These are phyloP conservation scores for Andrena cerasifolii DNA, from an alignment of 1,140 invertebrate genomes.

Conservation along the genomic window DNA sequence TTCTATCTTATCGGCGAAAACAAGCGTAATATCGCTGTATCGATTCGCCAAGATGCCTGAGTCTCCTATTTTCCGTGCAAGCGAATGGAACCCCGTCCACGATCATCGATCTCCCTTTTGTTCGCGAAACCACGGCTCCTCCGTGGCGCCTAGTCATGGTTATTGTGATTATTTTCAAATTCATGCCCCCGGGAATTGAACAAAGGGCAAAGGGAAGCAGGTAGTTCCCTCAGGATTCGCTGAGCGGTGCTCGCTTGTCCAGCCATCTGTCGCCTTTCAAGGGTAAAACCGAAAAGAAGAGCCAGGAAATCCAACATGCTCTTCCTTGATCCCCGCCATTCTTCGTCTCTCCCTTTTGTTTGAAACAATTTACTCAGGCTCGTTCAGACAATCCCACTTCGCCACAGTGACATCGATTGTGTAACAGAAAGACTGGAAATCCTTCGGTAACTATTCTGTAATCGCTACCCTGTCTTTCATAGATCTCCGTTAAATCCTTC, in stretches of 20 bases:
- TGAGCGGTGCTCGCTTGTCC: slow-evolving; percentile 33
- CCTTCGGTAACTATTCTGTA: no score
- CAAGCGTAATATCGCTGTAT: no score
- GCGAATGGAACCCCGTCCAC: neutral
- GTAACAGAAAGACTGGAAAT: no score
- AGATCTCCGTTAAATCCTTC: no score
- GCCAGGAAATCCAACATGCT: slow-evolving; percentile 34
- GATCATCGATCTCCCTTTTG: slow-evolving; percentile 17
- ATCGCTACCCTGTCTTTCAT: no score
- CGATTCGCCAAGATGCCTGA: no score
- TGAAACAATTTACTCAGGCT: neutral
- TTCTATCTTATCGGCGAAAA: no score
- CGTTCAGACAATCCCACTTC: no score
- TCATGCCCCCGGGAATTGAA: slow-evolving; percentile 35
- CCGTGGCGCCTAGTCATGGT: neutral
- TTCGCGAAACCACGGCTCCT: neutral
- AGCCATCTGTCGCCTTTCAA: slow-evolving; percentile 52
- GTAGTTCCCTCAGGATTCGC: slow-evolving; percentile 44
- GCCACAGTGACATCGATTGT: no score
- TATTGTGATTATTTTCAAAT: slow-evolving; percentile 44
- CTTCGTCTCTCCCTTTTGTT: neutral
- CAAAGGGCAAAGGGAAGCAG: slow-evolving; percentile 29
- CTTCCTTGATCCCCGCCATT: slow-evolving; percentile 15
- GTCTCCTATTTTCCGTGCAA: neutral
- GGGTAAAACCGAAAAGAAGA: slow-evolving; percentile 46